Base-by-base conservation (phyloP, 1,140 invertebrate genomes). In the Atta colombica region DNA sequence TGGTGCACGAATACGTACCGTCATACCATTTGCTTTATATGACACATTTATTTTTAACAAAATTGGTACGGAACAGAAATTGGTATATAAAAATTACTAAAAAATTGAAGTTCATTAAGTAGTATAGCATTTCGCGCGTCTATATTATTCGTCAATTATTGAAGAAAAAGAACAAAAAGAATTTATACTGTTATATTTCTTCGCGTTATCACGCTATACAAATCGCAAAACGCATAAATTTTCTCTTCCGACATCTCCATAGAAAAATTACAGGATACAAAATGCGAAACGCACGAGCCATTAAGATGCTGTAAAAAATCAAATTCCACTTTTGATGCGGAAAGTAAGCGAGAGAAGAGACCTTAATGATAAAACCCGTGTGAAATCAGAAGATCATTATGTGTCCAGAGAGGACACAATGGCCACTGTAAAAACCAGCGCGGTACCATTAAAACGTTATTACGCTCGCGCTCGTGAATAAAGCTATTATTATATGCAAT, bases 401-500 rank as follows among this genome's bases (percentile, higher is more conserved):
- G 72, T 53, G 63, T 53, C 53, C 61, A 39, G 53, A 61, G 77
- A 28, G 63, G 58, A 65, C 66, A 71, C 82, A 72, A 75, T 77
- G 63, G 84, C n/a, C 66, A 80, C n/a, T 45, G 60, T 55, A 91
- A 85, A 85, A 89, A 85, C 69, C 85, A 55, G 61, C 82, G 55
- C 66, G 85, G 60, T 81, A 39, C 85, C 86, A 88, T 91, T 89
- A 87, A 90, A 89, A 80, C 69, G 89, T 90, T 89, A 91, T 91
- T 92, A 91, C 72, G 82, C 84, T 91, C 87, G 78, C 91, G 87
- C 81, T 81, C 61, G 78, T 63, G 88, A 81, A 89, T 86, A 84
- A 88, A 87, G 91, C 51, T 87, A 86, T 90, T 88, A 91, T 92
- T 89, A 92, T 84, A 82, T 77, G 77, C 85, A 88, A 92, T 91